Conservation (phyloP, 2,888 invertebrate species). For the Brachylomia viminalis region DNA sequence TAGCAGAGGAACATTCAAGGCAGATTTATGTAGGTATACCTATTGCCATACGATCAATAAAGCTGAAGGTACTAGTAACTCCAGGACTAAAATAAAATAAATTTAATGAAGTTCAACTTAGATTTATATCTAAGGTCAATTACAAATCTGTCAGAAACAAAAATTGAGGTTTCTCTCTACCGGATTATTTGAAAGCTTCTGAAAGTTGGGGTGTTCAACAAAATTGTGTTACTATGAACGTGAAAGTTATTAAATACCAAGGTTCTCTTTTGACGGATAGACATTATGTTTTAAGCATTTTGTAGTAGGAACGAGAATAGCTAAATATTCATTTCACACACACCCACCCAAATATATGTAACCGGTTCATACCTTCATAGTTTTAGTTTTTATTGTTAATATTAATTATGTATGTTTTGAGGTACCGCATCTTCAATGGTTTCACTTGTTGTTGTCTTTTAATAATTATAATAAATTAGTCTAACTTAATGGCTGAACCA, state of each 20-base stretch:
- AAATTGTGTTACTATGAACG: constrained; percentile 3
- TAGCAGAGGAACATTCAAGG: background rate
- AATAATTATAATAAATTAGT: too few relatives aligned
- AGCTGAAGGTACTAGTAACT: background rate
- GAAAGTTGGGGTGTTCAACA: constrained; percentile 1
- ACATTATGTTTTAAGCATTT: constrained; percentile 4
- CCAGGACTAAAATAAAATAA: background rate
- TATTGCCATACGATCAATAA: background rate
- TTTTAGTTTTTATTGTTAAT: too few relatives aligned
- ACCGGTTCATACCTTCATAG: too few relatives aligned
- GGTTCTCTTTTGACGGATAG: constrained; percentile 20
- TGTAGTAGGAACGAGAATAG: background rate
- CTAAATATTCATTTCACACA: too few relatives aligned
- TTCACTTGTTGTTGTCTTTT: too few relatives aligned
- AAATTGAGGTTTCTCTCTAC: constrained; percentile 3
- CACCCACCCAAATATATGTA: too few relatives aligned
- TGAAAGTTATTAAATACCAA: constrained; percentile 21
- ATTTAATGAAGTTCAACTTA: background rate
- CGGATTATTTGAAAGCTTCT: constrained; percentile 15
- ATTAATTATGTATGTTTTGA: too few relatives aligned
- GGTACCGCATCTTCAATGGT: too few relatives aligned
- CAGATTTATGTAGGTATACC: background rate
- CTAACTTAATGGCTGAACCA: too few relatives aligned
- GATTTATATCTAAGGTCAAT: constrained; percentile 37
- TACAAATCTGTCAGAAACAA: constrained; percentile 45